Percentiles rank a stretch among this genome's conserved stretches.
These are phyloP conservation scores for Australoheros facetus DNA, from an alignment of 2,797 vertebrate genomes.

Conservation along the genomic window DNA sequence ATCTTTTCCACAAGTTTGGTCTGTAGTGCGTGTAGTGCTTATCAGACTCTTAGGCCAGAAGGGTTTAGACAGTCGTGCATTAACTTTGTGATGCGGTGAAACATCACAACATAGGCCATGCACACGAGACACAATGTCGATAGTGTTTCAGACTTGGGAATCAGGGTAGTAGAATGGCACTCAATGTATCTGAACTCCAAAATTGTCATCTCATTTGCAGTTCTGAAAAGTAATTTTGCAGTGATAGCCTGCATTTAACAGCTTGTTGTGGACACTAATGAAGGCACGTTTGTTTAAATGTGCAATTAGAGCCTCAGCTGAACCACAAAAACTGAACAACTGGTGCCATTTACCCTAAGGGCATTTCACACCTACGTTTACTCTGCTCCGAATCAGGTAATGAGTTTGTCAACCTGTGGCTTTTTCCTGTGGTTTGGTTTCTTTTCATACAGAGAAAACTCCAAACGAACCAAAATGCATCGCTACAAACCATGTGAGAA, in stretches of 20 bases:
- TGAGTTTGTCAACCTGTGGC: not conserved
- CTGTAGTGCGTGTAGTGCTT: not conserved
- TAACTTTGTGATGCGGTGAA: not conserved
- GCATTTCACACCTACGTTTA: not conserved
- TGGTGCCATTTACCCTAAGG: not conserved
- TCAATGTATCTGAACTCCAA: not conserved
- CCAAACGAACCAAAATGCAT: not conserved
- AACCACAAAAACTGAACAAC: constrained; percentile 6
- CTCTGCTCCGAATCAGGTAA: not conserved
- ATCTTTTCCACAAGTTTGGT: constrained; percentile 6
- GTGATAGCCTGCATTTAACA: not conserved
- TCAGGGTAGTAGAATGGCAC: not conserved
- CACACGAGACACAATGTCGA: no score
- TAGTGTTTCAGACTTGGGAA: not conserved
- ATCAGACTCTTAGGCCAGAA: not conserved
- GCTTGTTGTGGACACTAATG: not conserved
- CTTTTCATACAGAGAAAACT: constrained; percentile 1
- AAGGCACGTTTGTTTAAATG: constrained; percentile 1
- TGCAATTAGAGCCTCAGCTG: not conserved
- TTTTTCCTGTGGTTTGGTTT: not conserved
- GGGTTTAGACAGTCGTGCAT: not conserved
- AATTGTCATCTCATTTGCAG: constrained; percentile 2
- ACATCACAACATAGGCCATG: not conserved
- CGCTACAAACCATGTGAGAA: not conserved
- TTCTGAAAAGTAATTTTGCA: not conserved